Percentiles rank a stretch among this genome's conserved stretches.
phyloP scores from a whole-genome alignment of 1,140 invertebrate species.

The Bombus turneri region DNA sequence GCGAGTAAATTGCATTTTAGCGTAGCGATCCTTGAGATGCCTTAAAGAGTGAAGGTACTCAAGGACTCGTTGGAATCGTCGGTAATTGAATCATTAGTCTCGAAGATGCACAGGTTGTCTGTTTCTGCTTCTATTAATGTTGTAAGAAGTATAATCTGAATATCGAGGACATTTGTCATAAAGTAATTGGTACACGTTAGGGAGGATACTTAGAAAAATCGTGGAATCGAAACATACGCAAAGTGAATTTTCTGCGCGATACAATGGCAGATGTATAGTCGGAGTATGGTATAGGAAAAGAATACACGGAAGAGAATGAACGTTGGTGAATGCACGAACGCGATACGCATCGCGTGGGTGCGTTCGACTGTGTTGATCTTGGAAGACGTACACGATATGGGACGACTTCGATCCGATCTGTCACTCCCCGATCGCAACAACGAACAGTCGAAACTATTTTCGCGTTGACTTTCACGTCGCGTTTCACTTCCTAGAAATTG shows the following conservation, averaged over 20 bases:
- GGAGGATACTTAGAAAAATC: background rate
- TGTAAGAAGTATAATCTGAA: background rate
- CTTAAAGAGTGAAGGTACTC: background rate
- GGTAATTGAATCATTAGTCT: conserved; percentile 4
- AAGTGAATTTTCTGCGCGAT: background rate
- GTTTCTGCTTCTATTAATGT: background rate
- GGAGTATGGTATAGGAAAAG: background rate
- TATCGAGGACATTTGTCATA: background rate
- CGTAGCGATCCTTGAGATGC: background rate
- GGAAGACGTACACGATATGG: conserved; percentile 71
- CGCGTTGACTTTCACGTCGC: conserved; percentile 44
- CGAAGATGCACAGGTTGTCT: background rate
- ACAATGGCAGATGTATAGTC: no score
- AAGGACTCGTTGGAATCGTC: background rate
- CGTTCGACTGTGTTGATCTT: conserved; percentile 45
- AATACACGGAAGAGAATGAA: conserved; percentile 29
- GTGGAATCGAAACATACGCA: background rate
- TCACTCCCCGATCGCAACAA: conserved; percentile 65
- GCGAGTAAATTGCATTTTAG: background rate
- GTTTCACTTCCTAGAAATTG: conserved; percentile 40
- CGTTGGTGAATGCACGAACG: no score
- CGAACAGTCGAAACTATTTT: conserved; percentile 33
- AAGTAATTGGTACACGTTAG: background rate
- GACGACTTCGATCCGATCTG: conserved; percentile 73
- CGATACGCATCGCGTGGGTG: conserved; percentile 55